phyloP scores from a whole-genome alignment of 2,113 vertebrate species.

The Otis tarda region DNA sequence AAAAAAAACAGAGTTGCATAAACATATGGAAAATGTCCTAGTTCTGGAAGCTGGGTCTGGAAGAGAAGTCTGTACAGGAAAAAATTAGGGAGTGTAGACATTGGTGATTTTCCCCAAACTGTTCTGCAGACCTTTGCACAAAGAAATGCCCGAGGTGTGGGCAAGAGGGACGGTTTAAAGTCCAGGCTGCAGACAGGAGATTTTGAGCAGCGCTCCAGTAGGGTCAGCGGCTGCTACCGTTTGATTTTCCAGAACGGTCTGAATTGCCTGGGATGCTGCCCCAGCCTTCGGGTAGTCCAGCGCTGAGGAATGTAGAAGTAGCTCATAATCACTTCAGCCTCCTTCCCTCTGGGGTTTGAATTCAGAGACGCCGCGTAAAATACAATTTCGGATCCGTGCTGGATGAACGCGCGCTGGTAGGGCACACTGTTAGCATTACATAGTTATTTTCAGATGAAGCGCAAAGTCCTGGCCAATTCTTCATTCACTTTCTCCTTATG shows the following conservation, averaged over 20 bases:
- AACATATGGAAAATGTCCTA: background rate
- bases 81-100: background rate
- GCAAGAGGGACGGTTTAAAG: background rate
- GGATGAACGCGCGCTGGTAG: background rate
- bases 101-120: background rate
- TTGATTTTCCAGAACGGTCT: background rate
- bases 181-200: accelerated
- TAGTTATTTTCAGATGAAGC: background rate
- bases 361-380: background rate
- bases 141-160: background rate
- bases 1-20: background rate
- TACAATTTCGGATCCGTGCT: background rate
- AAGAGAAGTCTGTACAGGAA: background rate
- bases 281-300: background rate
- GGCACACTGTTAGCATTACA: background rate
- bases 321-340: background rate
- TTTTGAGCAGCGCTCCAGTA: background rate
- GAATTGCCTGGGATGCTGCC: background rate
- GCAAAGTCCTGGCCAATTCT: background rate
- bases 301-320: background rate
- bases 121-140: background rate
- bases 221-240: background rate
- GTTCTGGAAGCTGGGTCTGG: background rate
- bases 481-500: background rate
- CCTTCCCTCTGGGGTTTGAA: background rate